phyloP scores from a whole-genome alignment of 2,113 vertebrate species.

The Bubo blakistoni region DNA sequence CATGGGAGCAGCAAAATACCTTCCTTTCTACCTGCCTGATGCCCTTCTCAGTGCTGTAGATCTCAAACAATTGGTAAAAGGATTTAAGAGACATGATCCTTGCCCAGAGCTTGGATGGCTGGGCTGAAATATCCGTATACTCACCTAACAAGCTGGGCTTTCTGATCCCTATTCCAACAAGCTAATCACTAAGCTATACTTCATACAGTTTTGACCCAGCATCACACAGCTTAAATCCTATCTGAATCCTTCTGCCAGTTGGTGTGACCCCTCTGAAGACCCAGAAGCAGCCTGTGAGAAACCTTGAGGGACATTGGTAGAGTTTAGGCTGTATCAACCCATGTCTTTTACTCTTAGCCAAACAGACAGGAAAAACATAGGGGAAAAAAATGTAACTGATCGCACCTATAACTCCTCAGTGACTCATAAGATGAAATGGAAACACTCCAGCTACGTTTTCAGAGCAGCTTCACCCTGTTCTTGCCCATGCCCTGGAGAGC shows the following conservation, averaged over 20 bases:
- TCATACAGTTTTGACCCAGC: background rate
- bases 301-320: background rate
- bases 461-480: background rate
- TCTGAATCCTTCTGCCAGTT: background rate
- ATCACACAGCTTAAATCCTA: background rate
- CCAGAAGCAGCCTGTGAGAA: background rate
- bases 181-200: background rate
- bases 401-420: background rate
- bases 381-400: background rate
- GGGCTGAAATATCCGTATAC: background rate
- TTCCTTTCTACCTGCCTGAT: background rate
- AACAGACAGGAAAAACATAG: background rate
- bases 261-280: background rate
- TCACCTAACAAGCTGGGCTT: background rate
- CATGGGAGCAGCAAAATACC: background rate
- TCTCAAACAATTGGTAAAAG: background rate
- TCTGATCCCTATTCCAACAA: background rate
- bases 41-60: background rate
- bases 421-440: conserved; percentile 2
- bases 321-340: background rate
- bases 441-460: background rate
- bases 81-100: background rate
- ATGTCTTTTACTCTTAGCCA: background rate
- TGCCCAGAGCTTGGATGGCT: background rate
- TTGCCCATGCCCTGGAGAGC: rapidly evolving